Conservation (phyloP, 2,888 invertebrate genomes). For the Erebia palarica region DNA sequence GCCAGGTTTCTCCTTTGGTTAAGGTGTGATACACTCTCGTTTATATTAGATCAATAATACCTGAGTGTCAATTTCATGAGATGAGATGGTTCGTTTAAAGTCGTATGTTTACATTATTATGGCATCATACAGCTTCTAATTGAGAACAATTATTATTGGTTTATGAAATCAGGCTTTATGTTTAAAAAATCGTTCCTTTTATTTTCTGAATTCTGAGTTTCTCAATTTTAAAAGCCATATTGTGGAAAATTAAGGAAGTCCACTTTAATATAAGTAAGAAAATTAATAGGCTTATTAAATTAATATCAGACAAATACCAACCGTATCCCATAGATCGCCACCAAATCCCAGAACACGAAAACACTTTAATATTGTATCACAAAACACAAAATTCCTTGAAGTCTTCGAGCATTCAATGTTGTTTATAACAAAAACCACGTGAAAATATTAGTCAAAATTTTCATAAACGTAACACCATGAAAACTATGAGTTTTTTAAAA, state of each 20-base stretch:
- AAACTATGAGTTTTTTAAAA: slow-evolving; percentile 21
- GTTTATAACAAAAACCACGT: slow-evolving; percentile 16
- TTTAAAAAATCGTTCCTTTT: background rate
- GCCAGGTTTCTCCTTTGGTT: too few species aligned
- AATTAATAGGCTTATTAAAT: background rate
- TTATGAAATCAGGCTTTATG: background rate
- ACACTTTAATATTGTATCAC: slow-evolving; percentile 46
- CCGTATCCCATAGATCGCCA: slow-evolving; percentile 46
- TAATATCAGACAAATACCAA: slow-evolving; percentile 39
- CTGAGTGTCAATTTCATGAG: background rate
- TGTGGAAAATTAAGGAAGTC: background rate
- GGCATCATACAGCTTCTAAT: background rate
- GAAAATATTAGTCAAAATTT: slow-evolving; percentile 22
- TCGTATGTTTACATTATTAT: background rate
- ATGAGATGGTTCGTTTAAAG: background rate
- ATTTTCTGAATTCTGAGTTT: background rate
- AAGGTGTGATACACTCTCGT: too few species aligned
- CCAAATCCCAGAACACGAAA: slow-evolving; percentile 48
- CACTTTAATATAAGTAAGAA: background rate
- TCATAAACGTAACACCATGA: slow-evolving; percentile 17
- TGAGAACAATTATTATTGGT: background rate
- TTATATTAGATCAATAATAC: background rate
- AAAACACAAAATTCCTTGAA: slow-evolving; percentile 44
- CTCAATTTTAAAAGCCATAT: background rate
- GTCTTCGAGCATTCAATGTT: slow-evolving; percentile 26